Percentiles rank a stretch among this genome's conserved stretches.
Conservation (phyloP, 35 echinoderm and acorn worm genomes). For the Stichopus chloronotus region DNA sequence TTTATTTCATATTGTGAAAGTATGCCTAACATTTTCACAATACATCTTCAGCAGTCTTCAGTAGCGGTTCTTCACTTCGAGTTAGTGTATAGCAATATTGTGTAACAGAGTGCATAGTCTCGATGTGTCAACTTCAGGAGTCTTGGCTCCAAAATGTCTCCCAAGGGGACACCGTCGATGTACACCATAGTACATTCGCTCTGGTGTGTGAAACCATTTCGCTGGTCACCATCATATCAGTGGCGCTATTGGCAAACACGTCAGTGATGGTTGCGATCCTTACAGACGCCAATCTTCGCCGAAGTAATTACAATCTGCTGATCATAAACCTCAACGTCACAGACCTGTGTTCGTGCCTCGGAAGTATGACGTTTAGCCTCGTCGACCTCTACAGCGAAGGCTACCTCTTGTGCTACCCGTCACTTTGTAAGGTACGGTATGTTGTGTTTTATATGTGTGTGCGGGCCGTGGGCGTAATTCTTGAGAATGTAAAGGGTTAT, state of each 20-base stretch:
- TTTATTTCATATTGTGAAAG: too few relatives aligned
- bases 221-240: background rate
- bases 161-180: background rate
- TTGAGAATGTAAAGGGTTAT: too few relatives aligned
- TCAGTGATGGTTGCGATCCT: background rate
- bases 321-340: background rate
- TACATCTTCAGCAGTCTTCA: too few relatives aligned
- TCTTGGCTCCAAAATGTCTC: background rate
- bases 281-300: background rate
- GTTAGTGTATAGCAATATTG: too few relatives aligned
- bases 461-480: background rate
- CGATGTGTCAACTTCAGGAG: background rate
- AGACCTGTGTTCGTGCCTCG: background rate
- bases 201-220: background rate
- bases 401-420: background rate
- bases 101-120: too few relatives aligned
- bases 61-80: too few relatives aligned
- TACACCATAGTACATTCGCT: background rate
- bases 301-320: background rate
- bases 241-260: constrained; percentile 12
- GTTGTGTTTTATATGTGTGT: background rate
- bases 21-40: too few relatives aligned
- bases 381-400: background rate
- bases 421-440: background rate
- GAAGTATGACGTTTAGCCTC: background rate